Percentiles rank a stretch among this genome's conserved stretches.
Evolutionary conservation across 1,140 invertebrate species (phyloP).

Genomic region (Drosophila chauvacae): DNA sequence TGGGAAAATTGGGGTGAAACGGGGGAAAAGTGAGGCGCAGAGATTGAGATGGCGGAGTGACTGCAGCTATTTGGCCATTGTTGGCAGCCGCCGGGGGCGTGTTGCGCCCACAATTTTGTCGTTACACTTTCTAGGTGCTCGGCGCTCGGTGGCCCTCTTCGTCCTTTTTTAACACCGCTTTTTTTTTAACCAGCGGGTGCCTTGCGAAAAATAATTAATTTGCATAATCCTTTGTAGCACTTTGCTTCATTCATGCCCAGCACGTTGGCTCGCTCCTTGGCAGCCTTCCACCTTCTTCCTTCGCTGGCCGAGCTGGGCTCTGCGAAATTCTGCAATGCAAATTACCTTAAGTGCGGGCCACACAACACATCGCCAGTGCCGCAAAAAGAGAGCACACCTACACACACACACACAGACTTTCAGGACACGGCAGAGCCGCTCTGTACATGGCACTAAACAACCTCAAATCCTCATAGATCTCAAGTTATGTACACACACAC

Average conservation of each 20-base stretch:
- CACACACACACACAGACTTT: neutral
- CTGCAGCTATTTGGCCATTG: constrained; percentile 69
- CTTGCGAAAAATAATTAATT: constrained; percentile 83
- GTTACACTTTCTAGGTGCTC: constrained; percentile 74
- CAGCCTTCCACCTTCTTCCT: constrained; percentile 1
- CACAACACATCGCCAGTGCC: constrained; percentile 74
- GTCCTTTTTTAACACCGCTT: constrained; percentile 7
- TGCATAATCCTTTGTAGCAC: constrained; percentile 83
- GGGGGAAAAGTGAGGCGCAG: constrained; percentile 26
- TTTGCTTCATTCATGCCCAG: constrained; percentile 81
- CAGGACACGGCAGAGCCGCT: constrained; percentile 23
- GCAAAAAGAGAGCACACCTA: constrained; percentile 51
- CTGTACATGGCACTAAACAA: constrained; percentile 80
- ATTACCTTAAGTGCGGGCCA: constrained; percentile 81
- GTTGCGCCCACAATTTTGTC: constrained; percentile 75
- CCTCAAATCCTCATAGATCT: constrained; percentile 81
- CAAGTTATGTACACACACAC: constrained; percentile 74
- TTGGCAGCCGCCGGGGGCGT: constrained; percentile 65
- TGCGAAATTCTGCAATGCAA: constrained; percentile 81
- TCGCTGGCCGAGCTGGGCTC: constrained; percentile 62
- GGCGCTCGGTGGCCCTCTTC: constrained; percentile 2
- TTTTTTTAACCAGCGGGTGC: constrained; percentile 59
- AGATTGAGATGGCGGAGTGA: constrained; percentile 59
- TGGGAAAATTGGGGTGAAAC: constrained; percentile 3
- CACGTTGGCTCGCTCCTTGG: constrained; percentile 57